phyloP scores from a whole-genome alignment of 1,140 invertebrate genomes.

The Psix sp. region DNA sequence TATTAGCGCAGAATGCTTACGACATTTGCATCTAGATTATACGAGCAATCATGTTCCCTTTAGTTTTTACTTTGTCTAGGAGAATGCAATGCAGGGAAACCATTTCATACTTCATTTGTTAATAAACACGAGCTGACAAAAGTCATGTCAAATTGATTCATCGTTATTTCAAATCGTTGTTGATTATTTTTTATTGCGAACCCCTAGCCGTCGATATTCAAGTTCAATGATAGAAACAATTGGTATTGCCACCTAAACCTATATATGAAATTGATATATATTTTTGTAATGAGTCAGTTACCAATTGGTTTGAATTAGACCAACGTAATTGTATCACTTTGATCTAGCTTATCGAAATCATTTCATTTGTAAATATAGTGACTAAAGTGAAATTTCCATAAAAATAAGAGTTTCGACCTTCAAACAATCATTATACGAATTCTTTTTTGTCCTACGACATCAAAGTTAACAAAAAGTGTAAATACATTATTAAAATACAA shows the following conservation, averaged over 20 bases:
- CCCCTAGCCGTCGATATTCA: constrained; percentile 2
- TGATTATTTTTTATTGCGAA: constrained; percentile 18
- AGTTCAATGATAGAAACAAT: constrained; percentile 5
- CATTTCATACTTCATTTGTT: constrained; percentile 18
- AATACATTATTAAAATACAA: constrained; percentile 21
- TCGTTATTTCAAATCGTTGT: constrained; percentile 11
- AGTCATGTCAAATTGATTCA: constrained; percentile 9
- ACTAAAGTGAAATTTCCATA: constrained; percentile 22
- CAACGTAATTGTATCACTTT: constrained; percentile 16
- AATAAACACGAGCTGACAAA: not conserved
- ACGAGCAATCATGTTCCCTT: constrained; percentile 21
- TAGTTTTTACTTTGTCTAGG: constrained; percentile 25
- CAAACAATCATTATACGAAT: constrained; percentile 17
- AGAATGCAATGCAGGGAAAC: constrained; percentile 18
- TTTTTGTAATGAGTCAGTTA: constrained; percentile 33
- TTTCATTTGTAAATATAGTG: constrained; percentile 36
- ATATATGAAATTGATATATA: constrained; percentile 36
- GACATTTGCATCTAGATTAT: constrained; percentile 9
- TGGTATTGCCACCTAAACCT: constrained; percentile 16
- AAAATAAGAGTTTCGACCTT: too few species aligned
- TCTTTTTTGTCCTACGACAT: constrained; percentile 14
- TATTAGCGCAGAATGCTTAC: not conserved
- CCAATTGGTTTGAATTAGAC: constrained; percentile 23
- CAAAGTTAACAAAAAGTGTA: constrained; percentile 26
- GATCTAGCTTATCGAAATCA: not conserved